Conservation (phyloP, 2,888 invertebrate species). For the Neoitamus cyanurus region DNA sequence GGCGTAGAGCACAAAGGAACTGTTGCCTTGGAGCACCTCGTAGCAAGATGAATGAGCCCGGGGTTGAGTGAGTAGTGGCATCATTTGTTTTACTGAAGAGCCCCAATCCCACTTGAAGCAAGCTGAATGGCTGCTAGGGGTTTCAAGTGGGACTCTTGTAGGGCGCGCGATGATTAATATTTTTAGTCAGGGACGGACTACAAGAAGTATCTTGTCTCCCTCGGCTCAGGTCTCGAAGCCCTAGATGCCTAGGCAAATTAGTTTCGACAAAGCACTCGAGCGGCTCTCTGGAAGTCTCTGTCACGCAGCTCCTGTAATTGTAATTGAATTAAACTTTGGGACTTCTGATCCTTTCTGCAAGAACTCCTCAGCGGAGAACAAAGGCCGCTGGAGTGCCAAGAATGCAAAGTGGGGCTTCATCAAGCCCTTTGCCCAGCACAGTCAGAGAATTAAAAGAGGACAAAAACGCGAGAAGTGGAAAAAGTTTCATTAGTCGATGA, state of each 20-base stretch:
- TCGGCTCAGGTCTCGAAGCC: background rate
- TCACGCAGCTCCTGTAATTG: background rate
- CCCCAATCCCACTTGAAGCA: background rate
- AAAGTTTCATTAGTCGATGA: background rate
- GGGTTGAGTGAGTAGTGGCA: background rate
- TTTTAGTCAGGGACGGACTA: background rate
- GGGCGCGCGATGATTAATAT: background rate
- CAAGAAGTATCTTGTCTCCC: background rate
- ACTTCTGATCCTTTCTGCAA: background rate
- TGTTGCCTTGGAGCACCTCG: background rate
- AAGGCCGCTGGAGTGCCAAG: background rate
- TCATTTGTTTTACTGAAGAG: background rate
- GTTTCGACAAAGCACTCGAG: background rate
- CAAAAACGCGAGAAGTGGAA: background rate
- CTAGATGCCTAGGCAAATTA: background rate
- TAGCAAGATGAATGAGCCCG: background rate
- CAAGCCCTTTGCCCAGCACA: background rate
- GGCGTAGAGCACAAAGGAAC: background rate
- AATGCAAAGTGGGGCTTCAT: background rate
- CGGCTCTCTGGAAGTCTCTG: background rate
- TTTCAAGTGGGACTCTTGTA: background rate
- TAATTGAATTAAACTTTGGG: background rate
- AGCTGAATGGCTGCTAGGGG: background rate
- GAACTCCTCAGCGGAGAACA: background rate
- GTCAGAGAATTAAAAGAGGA: background rate